Conservation (phyloP, 2,113 vertebrate genomes). For the Fregetta grallaria region DNA sequence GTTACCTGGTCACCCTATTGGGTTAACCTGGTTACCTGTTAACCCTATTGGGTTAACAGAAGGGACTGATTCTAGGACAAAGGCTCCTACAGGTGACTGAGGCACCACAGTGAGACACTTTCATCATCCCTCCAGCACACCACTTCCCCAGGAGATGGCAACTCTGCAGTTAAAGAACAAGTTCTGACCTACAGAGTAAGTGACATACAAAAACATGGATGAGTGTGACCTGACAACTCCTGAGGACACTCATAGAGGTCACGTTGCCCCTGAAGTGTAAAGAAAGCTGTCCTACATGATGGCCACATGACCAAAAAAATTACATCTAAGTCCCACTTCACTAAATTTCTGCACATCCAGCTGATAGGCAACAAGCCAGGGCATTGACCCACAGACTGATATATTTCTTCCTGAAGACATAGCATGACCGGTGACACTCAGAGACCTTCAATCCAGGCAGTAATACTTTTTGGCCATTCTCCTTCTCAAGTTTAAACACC, state of each 20-base stretch:
- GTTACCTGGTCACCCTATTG: background rate
- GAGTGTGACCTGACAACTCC: background rate
- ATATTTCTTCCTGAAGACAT: background rate
- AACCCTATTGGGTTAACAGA: background rate
- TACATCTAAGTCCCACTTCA: background rate
- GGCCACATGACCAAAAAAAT: background rate
- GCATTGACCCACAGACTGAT: background rate
- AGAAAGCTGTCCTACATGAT: background rate
- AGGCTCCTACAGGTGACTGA: background rate
- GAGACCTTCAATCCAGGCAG: background rate
- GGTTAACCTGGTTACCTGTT: background rate
- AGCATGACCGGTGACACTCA: background rate
- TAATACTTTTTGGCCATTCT: background rate
- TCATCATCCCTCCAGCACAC: background rate
- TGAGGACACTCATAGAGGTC: background rate
- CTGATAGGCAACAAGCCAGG: background rate
- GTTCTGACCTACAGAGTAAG: background rate
- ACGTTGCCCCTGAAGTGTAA: background rate
- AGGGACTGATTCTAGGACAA: background rate
- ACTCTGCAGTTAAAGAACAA: background rate
- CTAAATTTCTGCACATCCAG: background rate
- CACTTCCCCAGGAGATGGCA: rapidly evolving
- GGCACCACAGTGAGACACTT: background rate
- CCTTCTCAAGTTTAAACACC: background rate
- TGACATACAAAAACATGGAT: background rate